These are phyloP conservation scores for Hippocampus barbouri DNA, from an alignment of 2,113 vertebrate species.

Conservation along the genomic window DNA sequence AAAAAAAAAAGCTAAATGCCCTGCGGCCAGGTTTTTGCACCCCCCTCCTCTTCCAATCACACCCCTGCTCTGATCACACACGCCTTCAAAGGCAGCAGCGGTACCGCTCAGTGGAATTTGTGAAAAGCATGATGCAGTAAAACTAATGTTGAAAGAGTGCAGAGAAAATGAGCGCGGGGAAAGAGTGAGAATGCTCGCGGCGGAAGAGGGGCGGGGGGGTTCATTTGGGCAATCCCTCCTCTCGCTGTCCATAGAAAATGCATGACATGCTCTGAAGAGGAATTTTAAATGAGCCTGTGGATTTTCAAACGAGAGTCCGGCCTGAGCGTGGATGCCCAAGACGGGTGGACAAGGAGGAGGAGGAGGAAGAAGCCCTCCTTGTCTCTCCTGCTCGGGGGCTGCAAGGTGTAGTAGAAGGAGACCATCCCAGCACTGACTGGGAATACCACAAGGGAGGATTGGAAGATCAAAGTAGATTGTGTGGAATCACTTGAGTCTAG, in stretches of 20 bases:
- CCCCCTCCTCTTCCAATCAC: slow-evolving; percentile 12
- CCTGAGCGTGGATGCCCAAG: slow-evolving; percentile 44
- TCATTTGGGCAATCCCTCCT: slow-evolving; percentile 54
- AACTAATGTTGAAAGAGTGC: slow-evolving; percentile 68
- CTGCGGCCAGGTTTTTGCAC: slow-evolving; percentile 55
- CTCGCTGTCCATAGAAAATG: slow-evolving; percentile 69
- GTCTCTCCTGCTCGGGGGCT: slow-evolving; percentile 60
- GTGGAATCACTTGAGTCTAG: slow-evolving; percentile 55
- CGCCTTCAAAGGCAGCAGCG: slow-evolving; percentile 63
- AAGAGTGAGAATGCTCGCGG: slow-evolving; percentile 34
- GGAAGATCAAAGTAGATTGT: slow-evolving; percentile 68
- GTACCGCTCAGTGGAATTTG: slow-evolving; percentile 50
- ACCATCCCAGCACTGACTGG: slow-evolving; percentile 41
- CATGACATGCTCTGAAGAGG: slow-evolving; percentile 68
- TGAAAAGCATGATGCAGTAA: slow-evolving; percentile 69
- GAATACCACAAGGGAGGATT: slow-evolving; percentile 56
- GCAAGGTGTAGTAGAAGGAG: slow-evolving; percentile 61
- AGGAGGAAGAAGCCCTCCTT: slow-evolving; percentile 33
- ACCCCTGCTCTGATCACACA: slow-evolving; percentile 59
- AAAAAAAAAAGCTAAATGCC: slow-evolving; percentile 52
- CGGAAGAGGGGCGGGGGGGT: slow-evolving; percentile 36
- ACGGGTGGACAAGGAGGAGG: slow-evolving; percentile 23
- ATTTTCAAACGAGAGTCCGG: slow-evolving; percentile 68
- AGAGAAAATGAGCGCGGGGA: slow-evolving; percentile 18
- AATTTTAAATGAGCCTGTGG: slow-evolving; percentile 71